A percentile compares a stretch with the other conserved stretches of the same genome.
These are phyloP conservation scores for Rhinopomastus cyanomelas DNA, from an alignment of 2,113 vertebrate genomes.

Conservation along the genomic window DNA sequence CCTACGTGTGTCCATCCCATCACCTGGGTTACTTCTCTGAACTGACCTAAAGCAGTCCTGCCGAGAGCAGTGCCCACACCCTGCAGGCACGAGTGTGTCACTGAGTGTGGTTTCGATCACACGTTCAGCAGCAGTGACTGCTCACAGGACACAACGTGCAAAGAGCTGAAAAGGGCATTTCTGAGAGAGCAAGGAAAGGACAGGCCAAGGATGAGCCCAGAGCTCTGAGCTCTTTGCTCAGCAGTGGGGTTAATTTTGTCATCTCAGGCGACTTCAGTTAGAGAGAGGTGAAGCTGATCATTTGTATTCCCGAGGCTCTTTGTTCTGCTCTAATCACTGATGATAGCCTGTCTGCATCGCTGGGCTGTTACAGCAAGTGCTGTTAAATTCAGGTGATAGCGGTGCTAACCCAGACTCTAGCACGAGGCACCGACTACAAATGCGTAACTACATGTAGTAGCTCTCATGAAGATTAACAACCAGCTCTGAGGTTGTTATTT, in stretches of 20 bases:
- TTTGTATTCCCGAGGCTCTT: background rate
- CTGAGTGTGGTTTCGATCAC: background rate
- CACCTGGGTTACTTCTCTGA: background rate
- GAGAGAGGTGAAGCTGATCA: background rate
- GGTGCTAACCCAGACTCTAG: background rate
- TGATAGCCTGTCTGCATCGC: background rate
- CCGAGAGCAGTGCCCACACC: background rate
- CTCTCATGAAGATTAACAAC: background rate
- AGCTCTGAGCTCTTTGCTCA: background rate
- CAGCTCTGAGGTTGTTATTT: background rate
- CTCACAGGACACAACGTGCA: background rate
- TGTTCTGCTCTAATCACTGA: background rate
- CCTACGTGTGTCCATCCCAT: background rate
- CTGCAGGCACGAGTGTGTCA: background rate
- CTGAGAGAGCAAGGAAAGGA: background rate
- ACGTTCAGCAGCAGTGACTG: background rate
- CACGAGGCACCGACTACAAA: background rate
- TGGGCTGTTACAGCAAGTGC: background rate
- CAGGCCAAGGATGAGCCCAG: background rate
- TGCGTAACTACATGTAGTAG: background rate
- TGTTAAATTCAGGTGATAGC: background rate
- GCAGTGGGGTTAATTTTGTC: background rate
- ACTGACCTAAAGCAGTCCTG: background rate
- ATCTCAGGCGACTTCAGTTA: background rate
- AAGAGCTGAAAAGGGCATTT: background rate